Percentiles rank a stretch among this genome's conserved stretches.
Conservation (phyloP, 2,797 vertebrate genomes). For the Heterohyrax brucei region DNA sequence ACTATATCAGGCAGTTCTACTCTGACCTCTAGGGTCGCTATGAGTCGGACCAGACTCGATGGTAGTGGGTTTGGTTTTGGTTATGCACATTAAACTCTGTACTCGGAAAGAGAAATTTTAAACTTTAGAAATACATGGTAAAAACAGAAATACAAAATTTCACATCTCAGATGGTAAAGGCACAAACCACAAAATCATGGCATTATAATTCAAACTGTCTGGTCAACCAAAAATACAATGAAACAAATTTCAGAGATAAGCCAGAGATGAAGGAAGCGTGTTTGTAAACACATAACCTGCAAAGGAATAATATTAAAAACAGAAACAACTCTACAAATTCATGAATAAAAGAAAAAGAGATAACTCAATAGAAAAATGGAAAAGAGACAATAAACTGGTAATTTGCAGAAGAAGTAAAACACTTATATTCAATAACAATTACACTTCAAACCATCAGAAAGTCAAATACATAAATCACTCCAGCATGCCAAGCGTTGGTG, state of each 20-base stretch:
- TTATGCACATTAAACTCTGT: not conserved
- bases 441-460: not conserved
- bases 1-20: too few species aligned
- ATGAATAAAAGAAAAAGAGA: not conserved
- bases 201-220: slow-evolving; percentile 14
- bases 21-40: too few species aligned
- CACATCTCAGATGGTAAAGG: not conserved
- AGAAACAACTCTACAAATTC: not conserved
- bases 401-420: slow-evolving; percentile 36
- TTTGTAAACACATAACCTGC: not conserved
- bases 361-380: not conserved
- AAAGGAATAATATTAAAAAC: not conserved
- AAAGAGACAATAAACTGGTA: not conserved
- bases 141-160: slow-evolving; percentile 1
- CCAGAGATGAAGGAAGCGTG: not conserved
- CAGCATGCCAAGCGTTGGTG: not conserved
- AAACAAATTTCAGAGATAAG: not conserved
- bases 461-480: slow-evolving; percentile 7
- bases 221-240: not conserved
- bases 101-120: not conserved
- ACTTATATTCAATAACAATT: slow-evolving; percentile 34
- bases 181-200: not conserved
- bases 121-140: not conserved
- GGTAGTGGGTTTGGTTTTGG: not conserved
- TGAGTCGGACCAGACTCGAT: too few species aligned